Evolutionary conservation across 2,113 vertebrate genomes (phyloP).

Genomic region (Dasypus novemcinctus): DNA sequence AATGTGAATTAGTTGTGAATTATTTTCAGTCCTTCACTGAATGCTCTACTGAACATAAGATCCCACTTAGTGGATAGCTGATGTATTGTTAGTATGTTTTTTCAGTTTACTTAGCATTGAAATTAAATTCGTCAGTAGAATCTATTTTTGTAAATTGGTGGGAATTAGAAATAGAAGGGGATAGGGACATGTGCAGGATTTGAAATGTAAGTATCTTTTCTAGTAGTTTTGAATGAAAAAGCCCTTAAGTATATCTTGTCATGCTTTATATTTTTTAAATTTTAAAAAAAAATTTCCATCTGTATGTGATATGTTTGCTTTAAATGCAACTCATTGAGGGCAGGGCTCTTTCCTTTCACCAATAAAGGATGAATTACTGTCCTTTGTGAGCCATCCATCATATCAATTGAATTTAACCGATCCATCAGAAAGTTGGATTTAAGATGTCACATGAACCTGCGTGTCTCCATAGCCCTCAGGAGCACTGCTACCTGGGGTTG

Average conservation of each 20-base stretch:
- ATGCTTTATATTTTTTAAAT: background rate
- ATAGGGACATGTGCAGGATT: background rate
- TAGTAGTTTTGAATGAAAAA: background rate
- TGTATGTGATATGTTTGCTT: background rate
- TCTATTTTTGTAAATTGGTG: background rate
- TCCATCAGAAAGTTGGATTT: background rate
- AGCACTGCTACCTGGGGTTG: no score
- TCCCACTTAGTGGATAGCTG: background rate
- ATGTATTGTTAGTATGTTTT: background rate
- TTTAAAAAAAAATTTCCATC: background rate
- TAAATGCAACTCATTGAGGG: background rate
- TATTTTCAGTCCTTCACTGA: background rate
- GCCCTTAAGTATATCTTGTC: background rate
- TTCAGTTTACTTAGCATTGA: background rate
- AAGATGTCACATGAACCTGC: no score
- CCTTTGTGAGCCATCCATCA: background rate
- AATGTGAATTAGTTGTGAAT: accelerated
- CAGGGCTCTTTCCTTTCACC: background rate
- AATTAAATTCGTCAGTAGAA: background rate
- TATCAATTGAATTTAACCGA: background rate
- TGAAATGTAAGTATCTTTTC: background rate
- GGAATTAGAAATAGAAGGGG: background rate
- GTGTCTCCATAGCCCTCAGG: no score
- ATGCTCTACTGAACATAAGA: background rate
- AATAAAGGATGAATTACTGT: background rate